A percentile compares a stretch with the other conserved stretches of the same genome.
phyloP scores from a whole-genome alignment of 2,888 invertebrate genomes.

The Perdita meconis region DNA sequence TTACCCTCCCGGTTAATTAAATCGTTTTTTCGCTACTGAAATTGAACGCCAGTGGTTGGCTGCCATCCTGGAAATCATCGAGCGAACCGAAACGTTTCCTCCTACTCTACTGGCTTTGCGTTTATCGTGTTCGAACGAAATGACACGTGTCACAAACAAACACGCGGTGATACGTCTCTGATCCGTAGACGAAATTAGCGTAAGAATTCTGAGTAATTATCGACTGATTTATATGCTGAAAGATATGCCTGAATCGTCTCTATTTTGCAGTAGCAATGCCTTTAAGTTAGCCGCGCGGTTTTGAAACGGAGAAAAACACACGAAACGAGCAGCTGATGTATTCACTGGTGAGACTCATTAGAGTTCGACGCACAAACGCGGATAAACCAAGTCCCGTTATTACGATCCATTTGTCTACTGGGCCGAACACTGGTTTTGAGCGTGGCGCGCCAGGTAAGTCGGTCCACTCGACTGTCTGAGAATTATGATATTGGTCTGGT shows the following conservation, averaged over 20 bases:
- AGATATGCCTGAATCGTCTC: no score
- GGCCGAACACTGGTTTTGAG: slow-evolving; percentile 13
- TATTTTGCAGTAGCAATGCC: no score
- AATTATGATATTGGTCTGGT: slow-evolving; percentile 49
- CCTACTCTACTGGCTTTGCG: slow-evolving; percentile 6
- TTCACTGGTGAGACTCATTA: no score
- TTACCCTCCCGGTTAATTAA: slow-evolving; percentile 68
- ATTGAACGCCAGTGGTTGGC: slow-evolving; percentile 17
- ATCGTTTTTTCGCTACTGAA: slow-evolving; percentile 39
- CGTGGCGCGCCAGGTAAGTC: slow-evolving; percentile 12
- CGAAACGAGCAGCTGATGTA: background rate
- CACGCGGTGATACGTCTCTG: background rate
- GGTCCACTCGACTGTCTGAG: slow-evolving; percentile 30
- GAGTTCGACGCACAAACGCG: no score
- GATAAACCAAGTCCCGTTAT: slow-evolving; percentile 1
- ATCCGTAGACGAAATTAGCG: no score
- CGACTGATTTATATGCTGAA: no score
- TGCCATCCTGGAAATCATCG: slow-evolving; percentile 57
- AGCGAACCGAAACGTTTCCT: slow-evolving; percentile 32
- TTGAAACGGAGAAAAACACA: no score
- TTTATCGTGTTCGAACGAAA: slow-evolving; percentile 47
- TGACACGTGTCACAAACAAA: slow-evolving; percentile 60
- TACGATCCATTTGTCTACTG: slow-evolving; percentile 25
- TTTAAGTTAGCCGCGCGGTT: no score
- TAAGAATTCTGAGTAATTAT: no score